Percentiles rank a stretch among this genome's conserved stretches.
Conservation (phyloP, 2,888 invertebrate species). For the Alentia gelatinosa region DNA sequence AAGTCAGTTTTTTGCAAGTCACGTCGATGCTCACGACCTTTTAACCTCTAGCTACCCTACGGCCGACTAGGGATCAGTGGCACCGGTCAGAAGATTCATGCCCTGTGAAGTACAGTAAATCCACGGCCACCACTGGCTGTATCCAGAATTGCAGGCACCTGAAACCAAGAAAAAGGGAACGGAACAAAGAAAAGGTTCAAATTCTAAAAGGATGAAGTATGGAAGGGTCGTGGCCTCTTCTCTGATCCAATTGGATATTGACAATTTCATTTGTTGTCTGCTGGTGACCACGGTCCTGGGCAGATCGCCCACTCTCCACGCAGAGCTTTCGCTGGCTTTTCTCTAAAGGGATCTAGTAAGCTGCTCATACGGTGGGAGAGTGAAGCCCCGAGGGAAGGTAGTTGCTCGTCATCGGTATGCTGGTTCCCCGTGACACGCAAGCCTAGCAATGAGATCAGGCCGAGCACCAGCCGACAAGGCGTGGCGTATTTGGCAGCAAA, state of each 20-base stretch:
- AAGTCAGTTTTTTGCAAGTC: too few relatives aligned
- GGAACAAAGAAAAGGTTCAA: too few relatives aligned
- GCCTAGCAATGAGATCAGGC: background rate
- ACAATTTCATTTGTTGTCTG: background rate
- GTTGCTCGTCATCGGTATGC: background rate
- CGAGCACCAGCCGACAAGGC: background rate
- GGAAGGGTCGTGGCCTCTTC: too few relatives aligned
- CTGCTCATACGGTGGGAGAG: background rate
- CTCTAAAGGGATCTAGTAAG: background rate
- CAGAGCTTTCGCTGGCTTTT: background rate
- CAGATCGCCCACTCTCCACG: background rate
- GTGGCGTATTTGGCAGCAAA: background rate
- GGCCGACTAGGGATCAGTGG: too few relatives aligned
- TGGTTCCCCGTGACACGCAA: background rate
- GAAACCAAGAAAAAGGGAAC: too few relatives aligned
- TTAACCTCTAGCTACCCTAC: too few relatives aligned
- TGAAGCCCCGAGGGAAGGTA: background rate
- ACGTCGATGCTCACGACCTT: too few relatives aligned
- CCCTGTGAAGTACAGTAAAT: too few relatives aligned
- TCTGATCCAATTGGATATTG: background rate
- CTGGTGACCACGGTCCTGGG: background rate
- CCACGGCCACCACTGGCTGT: too few relatives aligned
- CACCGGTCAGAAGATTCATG: too few relatives aligned
- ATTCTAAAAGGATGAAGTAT: too few relatives aligned
- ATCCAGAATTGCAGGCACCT: too few relatives aligned